These are phyloP conservation scores for Ochotona princeps DNA, from an alignment of 2,113 vertebrate genomes.

Conservation along the genomic window DNA sequence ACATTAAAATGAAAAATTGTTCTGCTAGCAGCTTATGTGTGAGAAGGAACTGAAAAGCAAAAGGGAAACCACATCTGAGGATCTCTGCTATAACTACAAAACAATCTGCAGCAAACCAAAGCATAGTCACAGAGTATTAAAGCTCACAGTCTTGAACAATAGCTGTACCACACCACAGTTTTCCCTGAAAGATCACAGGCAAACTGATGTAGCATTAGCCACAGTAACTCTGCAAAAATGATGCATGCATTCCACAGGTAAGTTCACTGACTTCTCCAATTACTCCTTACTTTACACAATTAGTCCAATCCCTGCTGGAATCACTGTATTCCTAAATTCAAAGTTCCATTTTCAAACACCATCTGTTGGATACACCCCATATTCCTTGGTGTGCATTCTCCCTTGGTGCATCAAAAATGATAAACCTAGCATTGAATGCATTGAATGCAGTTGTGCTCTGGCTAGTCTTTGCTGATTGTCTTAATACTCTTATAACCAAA, in stretches of 20 bases:
- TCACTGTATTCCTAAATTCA: neutral
- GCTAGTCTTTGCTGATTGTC: neutral
- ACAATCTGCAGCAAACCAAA: neutral
- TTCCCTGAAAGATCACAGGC: neutral
- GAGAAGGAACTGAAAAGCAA: slow-evolving; percentile 1
- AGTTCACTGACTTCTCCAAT: neutral
- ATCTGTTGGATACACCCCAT: neutral
- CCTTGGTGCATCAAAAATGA: neutral
- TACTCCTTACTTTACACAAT: neutral
- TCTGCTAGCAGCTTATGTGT: neutral
- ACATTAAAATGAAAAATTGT: slow-evolving; percentile 51
- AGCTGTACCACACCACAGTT: neutral
- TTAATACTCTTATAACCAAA: neutral
- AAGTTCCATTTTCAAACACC: fast-evolving
- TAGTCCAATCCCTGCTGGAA: neutral
- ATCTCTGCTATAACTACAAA: slow-evolving; percentile 2
- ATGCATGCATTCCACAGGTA: neutral
- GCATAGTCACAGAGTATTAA: neutral
- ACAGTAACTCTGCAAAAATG: neutral
- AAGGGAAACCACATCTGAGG: slow-evolving; percentile 25
- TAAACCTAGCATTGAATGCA: neutral
- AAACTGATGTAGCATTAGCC: neutral
- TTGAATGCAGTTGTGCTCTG: neutral
- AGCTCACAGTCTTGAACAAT: neutral
- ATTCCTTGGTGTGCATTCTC: neutral